These are phyloP conservation scores for Dicroscelio sp. DNA, from an alignment of 2,888 invertebrate genomes.

Conservation along the genomic window DNA sequence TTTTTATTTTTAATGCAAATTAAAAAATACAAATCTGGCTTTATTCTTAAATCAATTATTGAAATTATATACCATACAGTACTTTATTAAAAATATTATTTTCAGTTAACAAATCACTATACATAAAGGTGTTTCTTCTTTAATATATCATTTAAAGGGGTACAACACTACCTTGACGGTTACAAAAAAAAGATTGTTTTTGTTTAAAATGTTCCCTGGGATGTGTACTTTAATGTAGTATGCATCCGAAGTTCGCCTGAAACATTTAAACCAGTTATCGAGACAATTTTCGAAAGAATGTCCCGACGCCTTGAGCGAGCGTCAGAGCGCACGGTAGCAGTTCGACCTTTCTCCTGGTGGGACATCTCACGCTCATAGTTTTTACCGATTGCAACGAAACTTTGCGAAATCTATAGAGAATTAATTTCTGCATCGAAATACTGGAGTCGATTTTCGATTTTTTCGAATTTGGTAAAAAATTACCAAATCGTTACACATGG, in stretches of 20 bases:
- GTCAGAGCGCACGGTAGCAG: no score
- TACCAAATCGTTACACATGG: background rate
- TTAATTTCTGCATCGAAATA: background rate
- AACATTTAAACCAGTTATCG: slow-evolving; percentile 32
- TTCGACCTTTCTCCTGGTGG: no score
- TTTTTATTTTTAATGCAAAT: no score
- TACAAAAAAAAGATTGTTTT: background rate
- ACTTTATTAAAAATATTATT: no score
- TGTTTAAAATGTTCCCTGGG: slow-evolving; percentile 6
- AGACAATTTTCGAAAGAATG: background rate
- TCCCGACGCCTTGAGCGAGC: no score
- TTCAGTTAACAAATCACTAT: no score
- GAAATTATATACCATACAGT: no score
- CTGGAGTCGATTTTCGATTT: background rate
- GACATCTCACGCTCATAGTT: background rate
- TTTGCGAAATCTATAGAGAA: background rate
- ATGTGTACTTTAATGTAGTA: slow-evolving; percentile 26
- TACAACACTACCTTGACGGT: background rate
- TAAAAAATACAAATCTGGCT: no score
- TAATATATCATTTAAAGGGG: background rate
- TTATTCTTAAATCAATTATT: no score
- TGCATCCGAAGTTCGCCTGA: slow-evolving; percentile 13
- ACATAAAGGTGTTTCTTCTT: no score
- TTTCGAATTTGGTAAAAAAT: background rate
- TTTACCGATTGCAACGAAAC: background rate